These are phyloP conservation scores for Chouioia cunea DNA, from an alignment of 2,888 invertebrate species.

Conservation along the genomic window DNA sequence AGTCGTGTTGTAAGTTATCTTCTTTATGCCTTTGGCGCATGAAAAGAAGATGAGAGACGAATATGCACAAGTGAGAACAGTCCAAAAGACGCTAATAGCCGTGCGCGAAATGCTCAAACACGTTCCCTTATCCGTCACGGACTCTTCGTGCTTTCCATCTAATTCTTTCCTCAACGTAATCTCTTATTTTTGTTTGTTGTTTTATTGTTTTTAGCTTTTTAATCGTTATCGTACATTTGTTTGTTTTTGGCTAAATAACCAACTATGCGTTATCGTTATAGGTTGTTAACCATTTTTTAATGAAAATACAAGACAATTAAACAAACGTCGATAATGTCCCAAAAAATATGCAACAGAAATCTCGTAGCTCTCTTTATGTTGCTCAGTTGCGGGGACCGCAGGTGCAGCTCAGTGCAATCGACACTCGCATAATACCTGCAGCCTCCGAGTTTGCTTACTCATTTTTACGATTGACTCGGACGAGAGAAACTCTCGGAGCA, in stretches of 20 bases:
- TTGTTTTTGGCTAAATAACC: too few relatives aligned
- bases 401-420: too few relatives aligned
- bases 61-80: slow-evolving; percentile 41
- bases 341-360: slow-evolving; percentile 25
- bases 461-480: slow-evolving; percentile 28
- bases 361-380: slow-evolving; percentile 16
- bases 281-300: too few relatives aligned
- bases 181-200: slow-evolving; percentile 18
- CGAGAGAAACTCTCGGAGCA: neutral
- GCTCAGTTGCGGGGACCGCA: slow-evolving; percentile 41
- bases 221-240: too few relatives aligned
- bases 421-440: too few relatives aligned
- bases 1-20: slow-evolving; percentile 38
- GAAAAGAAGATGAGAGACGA: slow-evolving; percentile 43
- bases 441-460: neutral
- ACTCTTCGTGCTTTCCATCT: slow-evolving; percentile 52
- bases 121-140: slow-evolving; percentile 64
- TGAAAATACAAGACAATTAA: too few relatives aligned
- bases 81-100: slow-evolving; percentile 51
- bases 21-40: slow-evolving; percentile 37
- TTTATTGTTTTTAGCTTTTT: slow-evolving; percentile 2
- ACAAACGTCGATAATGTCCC: neutral
- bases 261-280: too few relatives aligned
- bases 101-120: slow-evolving; percentile 60
- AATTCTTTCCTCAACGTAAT: too few relatives aligned